These are phyloP conservation scores for Amphiprion ocellaris DNA, from an alignment of 2,113 vertebrate species.

Conservation along the genomic window DNA sequence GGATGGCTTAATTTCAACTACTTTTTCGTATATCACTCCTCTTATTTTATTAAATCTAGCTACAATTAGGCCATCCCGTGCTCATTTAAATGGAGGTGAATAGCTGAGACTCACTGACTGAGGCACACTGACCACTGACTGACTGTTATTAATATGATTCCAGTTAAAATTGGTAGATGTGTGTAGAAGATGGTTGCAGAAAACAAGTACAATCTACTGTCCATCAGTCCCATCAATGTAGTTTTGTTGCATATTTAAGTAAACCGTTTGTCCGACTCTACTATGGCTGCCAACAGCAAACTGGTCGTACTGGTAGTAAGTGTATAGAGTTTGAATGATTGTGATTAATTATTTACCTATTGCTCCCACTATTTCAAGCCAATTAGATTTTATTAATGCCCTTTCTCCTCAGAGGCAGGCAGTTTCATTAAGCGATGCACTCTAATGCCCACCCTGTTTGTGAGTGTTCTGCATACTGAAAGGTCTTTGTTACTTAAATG, in stretches of 20 bases:
- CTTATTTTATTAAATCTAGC: no score
- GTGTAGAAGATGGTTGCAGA: neutral
- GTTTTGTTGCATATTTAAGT: neutral
- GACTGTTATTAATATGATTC: conserved; percentile 1
- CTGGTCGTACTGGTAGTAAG: neutral
- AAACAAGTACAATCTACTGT: neutral
- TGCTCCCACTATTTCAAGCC: neutral
- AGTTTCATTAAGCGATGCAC: neutral
- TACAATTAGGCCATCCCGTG: no score
- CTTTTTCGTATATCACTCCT: no score
- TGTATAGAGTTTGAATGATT: neutral
- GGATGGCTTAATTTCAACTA: no score
- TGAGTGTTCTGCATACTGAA: conserved; percentile 3
- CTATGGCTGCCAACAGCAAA: neutral
- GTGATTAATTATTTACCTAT: conserved; percentile 10
- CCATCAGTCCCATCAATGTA: neutral
- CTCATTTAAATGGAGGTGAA: no score
- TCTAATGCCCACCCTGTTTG: conserved; percentile 6
- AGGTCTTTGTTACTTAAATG: conserved; percentile 11
- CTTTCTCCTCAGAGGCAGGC: neutral
- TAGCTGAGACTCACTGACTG: neutral
- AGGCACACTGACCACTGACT: neutral
- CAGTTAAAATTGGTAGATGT: conserved; percentile 12
- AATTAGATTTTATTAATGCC: conserved; percentile 7
- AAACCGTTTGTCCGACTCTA: neutral